These are phyloP conservation scores for Atrichornis clamosus DNA, from an alignment of 2,113 vertebrate genomes.

Conservation along the genomic window DNA sequence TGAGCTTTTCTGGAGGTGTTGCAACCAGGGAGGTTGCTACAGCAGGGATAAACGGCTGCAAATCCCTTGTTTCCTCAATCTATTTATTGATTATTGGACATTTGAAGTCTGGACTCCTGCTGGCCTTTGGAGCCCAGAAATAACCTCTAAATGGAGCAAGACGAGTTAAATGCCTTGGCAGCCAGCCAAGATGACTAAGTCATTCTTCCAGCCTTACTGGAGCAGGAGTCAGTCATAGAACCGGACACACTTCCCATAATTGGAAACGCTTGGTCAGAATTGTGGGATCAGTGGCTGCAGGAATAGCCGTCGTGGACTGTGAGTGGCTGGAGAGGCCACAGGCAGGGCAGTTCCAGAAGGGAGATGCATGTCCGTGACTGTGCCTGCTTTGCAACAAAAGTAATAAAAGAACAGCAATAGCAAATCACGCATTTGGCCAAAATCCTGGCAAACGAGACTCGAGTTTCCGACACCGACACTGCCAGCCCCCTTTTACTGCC, in stretches of 20 bases:
- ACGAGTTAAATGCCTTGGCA: not conserved
- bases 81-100: not conserved
- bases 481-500: not conserved
- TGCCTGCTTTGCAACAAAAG: not conserved
- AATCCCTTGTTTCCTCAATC: not conserved
- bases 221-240: not conserved
- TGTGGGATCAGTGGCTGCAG: rapidly evolving
- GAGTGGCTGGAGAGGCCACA: rapidly evolving
- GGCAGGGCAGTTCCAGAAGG: not conserved
- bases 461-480: rapidly evolving
- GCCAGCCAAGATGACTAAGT: not conserved
- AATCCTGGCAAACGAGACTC: not conserved
- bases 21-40: not conserved
- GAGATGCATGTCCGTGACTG: rapidly evolving
- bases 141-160: not conserved
- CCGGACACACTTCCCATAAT: not conserved
- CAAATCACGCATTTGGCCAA: not conserved
- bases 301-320: not conserved
- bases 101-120: not conserved
- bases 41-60: not conserved
- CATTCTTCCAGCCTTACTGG: slow-evolving; percentile 22
- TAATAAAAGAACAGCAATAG: not conserved
- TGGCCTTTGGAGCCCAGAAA: not conserved
- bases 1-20: not conserved
- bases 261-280: not conserved